phyloP scores from a whole-genome alignment of 2,113 vertebrate genomes.

The Mobula birostris region DNA sequence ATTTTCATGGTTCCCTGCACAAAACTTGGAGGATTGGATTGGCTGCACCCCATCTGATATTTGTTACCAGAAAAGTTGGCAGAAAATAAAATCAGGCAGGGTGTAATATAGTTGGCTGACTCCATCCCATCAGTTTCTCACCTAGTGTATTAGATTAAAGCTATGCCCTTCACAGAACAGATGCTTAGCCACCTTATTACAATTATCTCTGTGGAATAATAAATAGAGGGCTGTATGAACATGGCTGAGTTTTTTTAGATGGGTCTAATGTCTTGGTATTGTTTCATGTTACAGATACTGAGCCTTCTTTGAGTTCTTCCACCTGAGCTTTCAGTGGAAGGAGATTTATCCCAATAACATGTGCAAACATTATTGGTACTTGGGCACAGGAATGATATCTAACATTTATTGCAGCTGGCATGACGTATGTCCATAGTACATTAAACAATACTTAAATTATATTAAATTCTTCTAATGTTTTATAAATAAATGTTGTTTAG shows the following conservation, averaged over 20 bases:
- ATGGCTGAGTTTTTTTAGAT: conserved; percentile 2
- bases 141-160: not conserved
- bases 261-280: not conserved
- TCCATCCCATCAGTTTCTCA: not conserved
- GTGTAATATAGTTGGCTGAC: not conserved
- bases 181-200: conserved; percentile 8
- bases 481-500: not conserved
- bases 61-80: not conserved
- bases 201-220: not conserved
- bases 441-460: not conserved
- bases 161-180: not conserved
- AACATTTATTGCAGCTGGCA: not conserved
- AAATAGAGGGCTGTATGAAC: not conserved
- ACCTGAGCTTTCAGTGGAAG: not conserved
- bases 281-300: not conserved
- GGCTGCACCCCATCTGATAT: not conserved
- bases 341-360: not conserved
- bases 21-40: not conserved
- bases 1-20: too few species aligned
- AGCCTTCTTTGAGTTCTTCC: not conserved
- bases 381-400: too few species aligned
- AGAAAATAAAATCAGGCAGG: not conserved
- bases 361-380: not conserved
- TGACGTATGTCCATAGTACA: not conserved
- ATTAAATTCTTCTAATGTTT: not conserved